These are phyloP conservation scores for Caenorhabditis zanzibari DNA, from an alignment of 2,888 invertebrate species.

Conservation along the genomic window DNA sequence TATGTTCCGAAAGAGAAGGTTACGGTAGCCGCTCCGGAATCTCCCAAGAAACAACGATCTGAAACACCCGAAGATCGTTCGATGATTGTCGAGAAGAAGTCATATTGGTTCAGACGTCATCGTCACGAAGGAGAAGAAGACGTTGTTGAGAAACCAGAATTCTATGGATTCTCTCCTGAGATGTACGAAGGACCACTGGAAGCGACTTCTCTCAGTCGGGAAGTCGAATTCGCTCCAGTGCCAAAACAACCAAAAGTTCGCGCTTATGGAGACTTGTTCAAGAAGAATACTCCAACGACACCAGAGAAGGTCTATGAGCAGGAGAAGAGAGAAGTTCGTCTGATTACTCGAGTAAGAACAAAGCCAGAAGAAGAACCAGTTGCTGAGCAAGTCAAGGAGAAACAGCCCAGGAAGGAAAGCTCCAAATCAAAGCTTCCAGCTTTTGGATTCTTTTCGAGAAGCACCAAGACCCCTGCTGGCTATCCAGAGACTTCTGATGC, in stretches of 20 bases:
- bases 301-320: slow-evolving; percentile 49
- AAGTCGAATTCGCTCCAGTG: slow-evolving; percentile 44
- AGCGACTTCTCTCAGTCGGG: slow-evolving; percentile 20
- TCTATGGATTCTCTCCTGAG: slow-evolving; percentile 22
- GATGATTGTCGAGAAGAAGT: slow-evolving; percentile 7
- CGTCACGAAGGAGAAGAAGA: slow-evolving; percentile 72
- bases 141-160: slow-evolving; percentile 55
- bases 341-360: slow-evolving; percentile 52
- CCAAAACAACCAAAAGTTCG: neutral
- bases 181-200: slow-evolving; percentile 54
- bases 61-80: neutral
- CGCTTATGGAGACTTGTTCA: slow-evolving; percentile 18
- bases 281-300: slow-evolving; percentile 10
- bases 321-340: slow-evolving; percentile 39
- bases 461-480: slow-evolving; percentile 23
- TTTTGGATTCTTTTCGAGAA: slow-evolving; percentile 39
- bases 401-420: slow-evolving; percentile 26
- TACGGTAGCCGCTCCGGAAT: neutral
- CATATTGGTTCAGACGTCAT: slow-evolving; percentile 49
- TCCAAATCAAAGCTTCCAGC: slow-evolving; percentile 20
- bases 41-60: neutral
- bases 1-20: slow-evolving; percentile 30
- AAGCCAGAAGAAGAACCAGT: slow-evolving; percentile 24
- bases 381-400: slow-evolving; percentile 12
- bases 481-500: slow-evolving; percentile 50